Base-by-base conservation (phyloP, 1,140 invertebrate species). In the Diprion similis region DNA sequence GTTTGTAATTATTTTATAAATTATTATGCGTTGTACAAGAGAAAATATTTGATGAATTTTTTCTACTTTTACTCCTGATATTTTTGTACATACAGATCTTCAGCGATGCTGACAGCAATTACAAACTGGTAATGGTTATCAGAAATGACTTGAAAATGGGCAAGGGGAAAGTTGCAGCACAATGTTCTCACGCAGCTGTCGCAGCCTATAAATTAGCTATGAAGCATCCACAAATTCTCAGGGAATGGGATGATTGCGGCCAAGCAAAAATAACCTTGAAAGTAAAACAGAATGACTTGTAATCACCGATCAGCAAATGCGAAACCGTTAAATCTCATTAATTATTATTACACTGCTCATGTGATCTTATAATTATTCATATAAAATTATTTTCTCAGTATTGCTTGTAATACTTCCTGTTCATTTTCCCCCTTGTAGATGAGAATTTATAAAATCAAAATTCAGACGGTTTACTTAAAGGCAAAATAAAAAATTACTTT, bases 161-260 rank as follows among this genome's bases (percentile, higher is more conserved):
- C 18, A 98, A 97, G 90, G 97, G 97, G 15, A 98, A 98, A 90
- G 92, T 96, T 66, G 96, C 95, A 46, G 95, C 97, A 6, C 97
- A 98, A 86, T 98, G 96, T 89, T 92, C 93, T 65, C 97, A 98
- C 89, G 97, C 95, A 69, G 94, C 97, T 9, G 92, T 95, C 24
- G 92, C 91, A 66, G 95, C 93, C 3, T 97, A 95, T 81, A 93
- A 93, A 77, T 89, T 92, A 17, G 87, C 90, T 10, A 88, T 84
- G 71, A 90, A 89, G 71, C 89, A 92, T 76, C 92, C 92, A 8
- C 88, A 90, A 47, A 81, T 93, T 45, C 84, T 98, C 17, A 89
- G 91, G 78, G 83, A 88, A 9, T 99, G 97, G 97, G 91, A 94
- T 81, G 86, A 87, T 69, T 90, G 89, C 79, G 96, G 96, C 0